Conservation (phyloP, 2,113 vertebrate species). For the Malurus elegans region DNA sequence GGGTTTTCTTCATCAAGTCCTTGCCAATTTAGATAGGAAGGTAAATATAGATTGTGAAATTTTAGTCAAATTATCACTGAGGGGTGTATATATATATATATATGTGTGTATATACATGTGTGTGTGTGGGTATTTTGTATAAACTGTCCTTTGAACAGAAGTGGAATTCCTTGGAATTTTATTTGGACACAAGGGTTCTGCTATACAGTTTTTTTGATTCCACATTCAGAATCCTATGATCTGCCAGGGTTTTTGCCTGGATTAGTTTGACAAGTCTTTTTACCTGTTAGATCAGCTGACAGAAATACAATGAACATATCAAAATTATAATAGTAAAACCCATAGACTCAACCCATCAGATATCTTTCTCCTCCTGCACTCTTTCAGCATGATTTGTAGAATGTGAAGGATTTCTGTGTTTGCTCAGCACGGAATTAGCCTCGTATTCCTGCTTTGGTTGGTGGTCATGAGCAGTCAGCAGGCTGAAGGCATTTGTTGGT, state of each 20-base stretch:
- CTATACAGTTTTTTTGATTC: neutral
- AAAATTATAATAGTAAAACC: neutral
- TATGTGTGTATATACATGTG: fast-evolving
- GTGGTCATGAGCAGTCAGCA: neutral
- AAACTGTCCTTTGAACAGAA: neutral
- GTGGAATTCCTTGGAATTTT: neutral
- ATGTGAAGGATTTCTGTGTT: neutral
- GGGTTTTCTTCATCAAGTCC: neutral
- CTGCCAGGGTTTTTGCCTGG: neutral
- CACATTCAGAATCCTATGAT: neutral
- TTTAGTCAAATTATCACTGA: neutral
- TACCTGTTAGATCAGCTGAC: neutral
- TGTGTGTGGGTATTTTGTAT: neutral
- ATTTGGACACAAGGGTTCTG: neutral
- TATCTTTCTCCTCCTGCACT: neutral
- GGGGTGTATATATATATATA: fast-evolving
- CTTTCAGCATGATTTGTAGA: neutral
- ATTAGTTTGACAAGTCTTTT: neutral
- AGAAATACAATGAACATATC: neutral
- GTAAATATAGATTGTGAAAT: neutral
- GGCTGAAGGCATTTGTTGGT: neutral
- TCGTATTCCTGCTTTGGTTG: neutral
- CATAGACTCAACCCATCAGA: neutral
- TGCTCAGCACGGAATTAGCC: slow-evolving; percentile 3
- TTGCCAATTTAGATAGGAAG: neutral